phyloP scores from a whole-genome alignment of 2,797 vertebrate species.

The Sebastes nivosus region DNA sequence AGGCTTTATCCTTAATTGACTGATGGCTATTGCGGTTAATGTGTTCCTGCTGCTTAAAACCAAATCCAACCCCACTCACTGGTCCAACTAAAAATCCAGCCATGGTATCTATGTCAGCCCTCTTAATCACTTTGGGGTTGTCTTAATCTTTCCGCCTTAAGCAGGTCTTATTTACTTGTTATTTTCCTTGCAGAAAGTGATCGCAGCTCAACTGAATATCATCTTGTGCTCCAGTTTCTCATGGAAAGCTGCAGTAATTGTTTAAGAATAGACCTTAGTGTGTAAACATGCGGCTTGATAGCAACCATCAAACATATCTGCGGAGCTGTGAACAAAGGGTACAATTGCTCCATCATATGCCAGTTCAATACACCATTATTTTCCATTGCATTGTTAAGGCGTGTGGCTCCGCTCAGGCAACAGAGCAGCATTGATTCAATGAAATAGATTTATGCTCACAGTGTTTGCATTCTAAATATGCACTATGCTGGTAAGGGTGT shows the following conservation, averaged over 20 bases:
- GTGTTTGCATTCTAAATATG: slow-evolving; percentile 33
- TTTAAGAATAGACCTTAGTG: slow-evolving; percentile 16
- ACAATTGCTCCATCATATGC: slow-evolving; percentile 30
- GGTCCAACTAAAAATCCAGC: slow-evolving; percentile 52
- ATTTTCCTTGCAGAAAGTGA: slow-evolving; percentile 57
- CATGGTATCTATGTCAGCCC: slow-evolving; percentile 70
- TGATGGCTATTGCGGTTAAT: slow-evolving; percentile 71
- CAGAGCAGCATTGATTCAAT: slow-evolving; percentile 41
- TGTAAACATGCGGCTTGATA: slow-evolving; percentile 28
- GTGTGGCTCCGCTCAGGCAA: slow-evolving; percentile 10
- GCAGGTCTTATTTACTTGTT: slow-evolving; percentile 73
- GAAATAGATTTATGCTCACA: slow-evolving; percentile 36
- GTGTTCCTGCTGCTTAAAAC: slow-evolving; percentile 56
- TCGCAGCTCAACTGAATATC: slow-evolving; percentile 25
- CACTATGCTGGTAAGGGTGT: not conserved
- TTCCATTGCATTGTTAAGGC: slow-evolving; percentile 31
- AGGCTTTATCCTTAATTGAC: slow-evolving; percentile 77
- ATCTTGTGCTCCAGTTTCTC: slow-evolving; percentile 30
- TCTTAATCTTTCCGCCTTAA: slow-evolving; percentile 69
- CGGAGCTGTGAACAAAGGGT: slow-evolving; percentile 26
- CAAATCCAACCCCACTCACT: slow-evolving; percentile 50
- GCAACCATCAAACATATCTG: slow-evolving; percentile 16
- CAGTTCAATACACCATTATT: slow-evolving; percentile 55
- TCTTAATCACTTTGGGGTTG: slow-evolving; percentile 66
- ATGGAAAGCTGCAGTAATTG: slow-evolving; percentile 9